Conservation (phyloP, 2,797 vertebrate genomes). For the Sandelia bainsii region DNA sequence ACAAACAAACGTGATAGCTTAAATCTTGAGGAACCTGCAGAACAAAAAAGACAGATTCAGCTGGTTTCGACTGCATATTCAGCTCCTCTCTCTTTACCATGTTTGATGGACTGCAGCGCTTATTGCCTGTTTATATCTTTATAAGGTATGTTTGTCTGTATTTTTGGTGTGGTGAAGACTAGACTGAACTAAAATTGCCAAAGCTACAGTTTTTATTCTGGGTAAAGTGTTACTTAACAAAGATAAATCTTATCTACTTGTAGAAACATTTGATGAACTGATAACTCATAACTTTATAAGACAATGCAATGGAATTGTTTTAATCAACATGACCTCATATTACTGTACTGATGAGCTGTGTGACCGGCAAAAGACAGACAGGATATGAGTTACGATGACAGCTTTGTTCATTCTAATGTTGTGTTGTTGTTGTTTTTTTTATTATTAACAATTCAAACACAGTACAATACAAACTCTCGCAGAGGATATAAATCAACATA, state of each 20-base stretch:
- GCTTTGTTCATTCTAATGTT: neutral
- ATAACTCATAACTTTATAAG: neutral
- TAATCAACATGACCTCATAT: neutral
- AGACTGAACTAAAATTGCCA: neutral
- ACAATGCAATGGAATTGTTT: too few relatives aligned
- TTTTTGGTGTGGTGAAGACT: neutral
- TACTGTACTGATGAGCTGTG: neutral
- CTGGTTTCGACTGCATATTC: neutral
- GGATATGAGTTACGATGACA: neutral
- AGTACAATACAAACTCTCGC: too few relatives aligned
- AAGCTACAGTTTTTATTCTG: neutral
- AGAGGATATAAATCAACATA: too few relatives aligned
- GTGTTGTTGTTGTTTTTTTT: too few relatives aligned
- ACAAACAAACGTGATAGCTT: neutral
- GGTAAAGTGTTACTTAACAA: neutral
- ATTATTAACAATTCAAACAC: too few relatives aligned
- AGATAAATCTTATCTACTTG: neutral
- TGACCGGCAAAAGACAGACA: neutral
- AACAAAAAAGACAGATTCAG: neutral
- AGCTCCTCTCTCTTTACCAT: neutral
- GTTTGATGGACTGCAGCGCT: neutral
- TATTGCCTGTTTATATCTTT: neutral
- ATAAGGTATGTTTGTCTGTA: neutral
- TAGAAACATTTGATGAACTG: neutral
- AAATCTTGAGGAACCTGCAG: constrained; percentile 1